Percentiles rank a stretch among this genome's conserved stretches.
Conservation (phyloP, 2,113 vertebrate species). For the Origma solitaria region DNA sequence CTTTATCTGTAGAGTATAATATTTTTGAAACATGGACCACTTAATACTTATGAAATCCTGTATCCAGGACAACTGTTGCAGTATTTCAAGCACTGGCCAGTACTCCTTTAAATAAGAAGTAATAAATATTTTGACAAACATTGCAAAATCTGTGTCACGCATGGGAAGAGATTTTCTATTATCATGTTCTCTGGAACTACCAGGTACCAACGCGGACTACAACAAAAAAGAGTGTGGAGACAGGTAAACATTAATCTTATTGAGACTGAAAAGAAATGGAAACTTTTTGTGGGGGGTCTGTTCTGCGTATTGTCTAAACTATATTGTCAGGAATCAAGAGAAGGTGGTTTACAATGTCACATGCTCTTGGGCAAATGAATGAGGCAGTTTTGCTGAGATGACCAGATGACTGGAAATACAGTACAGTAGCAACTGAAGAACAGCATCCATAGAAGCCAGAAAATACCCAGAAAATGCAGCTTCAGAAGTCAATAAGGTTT, state of each 20-base stretch:
- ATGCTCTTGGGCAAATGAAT: background rate
- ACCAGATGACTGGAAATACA: background rate
- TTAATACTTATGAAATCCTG: background rate
- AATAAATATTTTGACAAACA: background rate
- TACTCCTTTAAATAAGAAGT: background rate
- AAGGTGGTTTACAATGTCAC: background rate
- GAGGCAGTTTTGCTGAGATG: background rate
- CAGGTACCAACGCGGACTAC: background rate
- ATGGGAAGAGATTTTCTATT: background rate
- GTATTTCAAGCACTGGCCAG: background rate
- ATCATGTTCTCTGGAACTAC: background rate
- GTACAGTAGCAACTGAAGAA: background rate
- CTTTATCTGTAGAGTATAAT: background rate
- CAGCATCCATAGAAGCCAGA: background rate
- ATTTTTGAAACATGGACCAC: background rate
- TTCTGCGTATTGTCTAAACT: background rate
- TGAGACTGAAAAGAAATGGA: background rate
- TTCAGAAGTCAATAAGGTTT: background rate
- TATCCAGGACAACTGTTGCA: background rate
- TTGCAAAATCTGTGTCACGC: background rate
- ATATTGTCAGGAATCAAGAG: background rate
- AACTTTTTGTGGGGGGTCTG: background rate
- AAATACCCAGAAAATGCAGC: background rate
- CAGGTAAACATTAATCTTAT: background rate
- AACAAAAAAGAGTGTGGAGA: background rate